phyloP scores from a whole-genome alignment of 2,797 vertebrate species.

The Limnodromus scolopaceus region DNA sequence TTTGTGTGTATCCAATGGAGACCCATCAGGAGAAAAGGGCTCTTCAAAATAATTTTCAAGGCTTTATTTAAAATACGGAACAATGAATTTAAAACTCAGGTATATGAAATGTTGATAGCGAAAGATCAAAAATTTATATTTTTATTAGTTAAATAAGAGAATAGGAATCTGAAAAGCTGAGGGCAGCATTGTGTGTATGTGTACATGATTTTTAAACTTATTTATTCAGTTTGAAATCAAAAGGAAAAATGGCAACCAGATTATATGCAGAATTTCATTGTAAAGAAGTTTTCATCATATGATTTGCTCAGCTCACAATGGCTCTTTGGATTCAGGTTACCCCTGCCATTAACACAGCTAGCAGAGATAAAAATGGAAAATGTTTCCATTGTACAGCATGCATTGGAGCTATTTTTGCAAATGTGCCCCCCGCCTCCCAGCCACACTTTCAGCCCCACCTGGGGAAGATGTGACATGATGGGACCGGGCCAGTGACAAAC shows the following conservation, averaged over 20 bases:
- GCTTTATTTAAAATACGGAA: conserved; percentile 27
- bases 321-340: conserved; percentile 24
- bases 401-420: conserved; percentile 36
- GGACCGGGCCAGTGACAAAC: conserved; percentile 59
- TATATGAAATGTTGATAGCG: background rate
- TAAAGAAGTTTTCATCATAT: background rate
- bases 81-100: background rate
- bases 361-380: background rate
- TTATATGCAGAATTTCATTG: background rate
- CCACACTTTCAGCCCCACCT: background rate
- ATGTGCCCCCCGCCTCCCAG: background rate
- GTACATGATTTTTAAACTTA: background rate
- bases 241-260: background rate
- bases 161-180: conserved; percentile 9
- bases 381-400: background rate
- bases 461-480: conserved; percentile 5
- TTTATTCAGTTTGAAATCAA: conserved; percentile 19
- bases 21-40: background rate
- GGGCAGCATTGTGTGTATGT: background rate
- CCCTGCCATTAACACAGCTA: background rate
- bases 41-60: conserved; percentile 44
- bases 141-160: conserved; percentile 1
- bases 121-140: background rate
- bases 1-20: background rate
- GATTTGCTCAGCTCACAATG: conserved; percentile 1